Evolutionary conservation across 2,113 vertebrate genomes (phyloP), one percentile per base, ranked within the genome.

Genomic region (Alosa alosa): DNA sequence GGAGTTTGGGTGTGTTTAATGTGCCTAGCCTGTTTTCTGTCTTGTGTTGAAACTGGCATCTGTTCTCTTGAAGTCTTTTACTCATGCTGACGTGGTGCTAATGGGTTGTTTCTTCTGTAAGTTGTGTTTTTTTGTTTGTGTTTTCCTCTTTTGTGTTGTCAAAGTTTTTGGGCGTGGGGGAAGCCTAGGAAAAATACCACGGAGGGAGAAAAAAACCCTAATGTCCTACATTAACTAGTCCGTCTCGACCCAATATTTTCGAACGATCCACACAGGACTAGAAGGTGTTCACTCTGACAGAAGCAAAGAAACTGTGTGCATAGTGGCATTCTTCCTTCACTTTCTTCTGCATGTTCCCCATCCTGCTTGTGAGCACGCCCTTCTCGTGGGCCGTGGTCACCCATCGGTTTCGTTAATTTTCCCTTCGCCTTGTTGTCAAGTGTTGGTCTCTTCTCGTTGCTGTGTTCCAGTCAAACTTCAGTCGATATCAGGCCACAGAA

Each of bases 21-120:
- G 86, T 86, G 88, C 84, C 85, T 89, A 81, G 82, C 85, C 55
- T 88, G 88, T 47, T 84, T 85, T 84, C 72, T 81, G 68, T 89
- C 64, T 78, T 49, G 47, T 49, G 47, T 46, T 46, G 64, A 84
- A 22, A 81, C 87, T 81, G 78, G 84, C 64, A 60, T 86, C 39
- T 31, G 44, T 78, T 78, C 72, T 78, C 72, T 78, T 39, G 3
- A 78, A 78, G 36, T 78, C 72, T 36, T 60, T 78, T 78, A 52
- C 41, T 82, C 82, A 82, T 81, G 82, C 84, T 84, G 83, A 81
- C 82, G 86, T 84, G 88, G 82, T 87, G 86, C 84, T 68, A 84
- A 78, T 78, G 18, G 84, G 60, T 84, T 86, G 17, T 20, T 83
- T 86, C 81, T 68, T 88, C 72, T 78, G 72, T 78, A 78, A 17